Conservation (phyloP, 2,113 vertebrate genomes). For the Sturnira hondurensis region DNA sequence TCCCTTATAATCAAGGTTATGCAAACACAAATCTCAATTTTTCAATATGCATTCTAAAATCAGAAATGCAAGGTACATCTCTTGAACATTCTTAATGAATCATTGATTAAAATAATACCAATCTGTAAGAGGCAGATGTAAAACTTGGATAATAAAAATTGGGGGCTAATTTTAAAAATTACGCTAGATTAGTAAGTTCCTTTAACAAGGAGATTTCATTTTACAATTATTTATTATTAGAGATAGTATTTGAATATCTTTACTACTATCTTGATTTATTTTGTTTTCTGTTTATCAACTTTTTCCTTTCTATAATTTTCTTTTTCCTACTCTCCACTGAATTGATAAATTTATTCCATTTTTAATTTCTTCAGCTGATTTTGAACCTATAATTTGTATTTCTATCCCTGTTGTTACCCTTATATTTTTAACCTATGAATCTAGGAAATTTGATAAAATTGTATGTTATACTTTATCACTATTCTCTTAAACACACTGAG, state of each 20-base stretch:
- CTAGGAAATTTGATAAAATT: neutral
- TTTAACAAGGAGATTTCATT: conserved; percentile 26
- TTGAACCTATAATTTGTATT: neutral
- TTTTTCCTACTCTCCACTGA: neutral
- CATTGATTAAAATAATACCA: conserved; percentile 6
- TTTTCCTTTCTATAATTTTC: neutral
- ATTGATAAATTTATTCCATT: neutral
- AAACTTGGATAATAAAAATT: conserved; percentile 32
- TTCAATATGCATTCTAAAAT: conserved; percentile 30
- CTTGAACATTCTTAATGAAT: conserved; percentile 8
- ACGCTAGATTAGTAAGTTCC: neutral
- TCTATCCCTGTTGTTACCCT: neutral
- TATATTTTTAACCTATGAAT: conserved; percentile 3
- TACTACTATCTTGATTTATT: neutral
- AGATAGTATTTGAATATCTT: neutral
- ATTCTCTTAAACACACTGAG: neutral
- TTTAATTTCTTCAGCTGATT: conserved; percentile 17
- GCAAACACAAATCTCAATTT: conserved; percentile 14
- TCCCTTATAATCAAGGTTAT: conserved; percentile 29
- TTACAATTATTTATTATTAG: conserved; percentile 19
- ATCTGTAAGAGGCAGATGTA: neutral
- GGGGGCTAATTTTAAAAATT: neutral
- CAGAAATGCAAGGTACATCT: conserved; percentile 27
- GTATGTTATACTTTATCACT: neutral
- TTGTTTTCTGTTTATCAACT: neutral